Evolutionary conservation across 2,113 vertebrate species (phyloP).

Genomic region (Gymnorhina tibicen): DNA sequence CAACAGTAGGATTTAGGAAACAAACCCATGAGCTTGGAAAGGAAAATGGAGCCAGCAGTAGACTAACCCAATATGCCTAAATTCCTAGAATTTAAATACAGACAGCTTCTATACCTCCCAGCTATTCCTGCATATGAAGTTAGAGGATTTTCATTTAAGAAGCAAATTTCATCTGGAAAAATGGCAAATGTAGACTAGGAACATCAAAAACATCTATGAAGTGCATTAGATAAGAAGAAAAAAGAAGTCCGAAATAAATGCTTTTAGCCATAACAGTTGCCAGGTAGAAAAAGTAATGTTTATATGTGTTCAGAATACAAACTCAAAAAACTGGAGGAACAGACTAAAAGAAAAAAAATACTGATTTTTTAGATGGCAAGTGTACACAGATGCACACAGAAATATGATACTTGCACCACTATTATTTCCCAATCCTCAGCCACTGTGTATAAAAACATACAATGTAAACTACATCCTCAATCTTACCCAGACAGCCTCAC

Average conservation of each 20-base stretch:
- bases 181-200: background rate
- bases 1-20: background rate
- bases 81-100: background rate
- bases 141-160: background rate
- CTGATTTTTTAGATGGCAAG: accelerated
- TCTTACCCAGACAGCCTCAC: background rate
- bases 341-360: background rate
- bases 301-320: background rate
- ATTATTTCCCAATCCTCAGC: background rate
- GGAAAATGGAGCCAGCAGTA: background rate
- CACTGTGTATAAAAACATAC: background rate
- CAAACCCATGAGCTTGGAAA: background rate
- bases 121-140: background rate
- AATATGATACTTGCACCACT: background rate
- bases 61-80: background rate
- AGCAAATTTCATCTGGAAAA: background rate
- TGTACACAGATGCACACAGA: background rate
- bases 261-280: background rate
- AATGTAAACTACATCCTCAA: background rate
- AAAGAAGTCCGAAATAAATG: background rate
- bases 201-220: background rate
- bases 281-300: background rate
- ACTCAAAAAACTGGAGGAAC: background rate
- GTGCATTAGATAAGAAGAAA: background rate
- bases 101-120: background rate